A percentile compares a stretch with the other conserved stretches of the same genome.
phyloP scores from a whole-genome alignment of 2,113 vertebrate genomes.

The Odobenus rosmarus region DNA sequence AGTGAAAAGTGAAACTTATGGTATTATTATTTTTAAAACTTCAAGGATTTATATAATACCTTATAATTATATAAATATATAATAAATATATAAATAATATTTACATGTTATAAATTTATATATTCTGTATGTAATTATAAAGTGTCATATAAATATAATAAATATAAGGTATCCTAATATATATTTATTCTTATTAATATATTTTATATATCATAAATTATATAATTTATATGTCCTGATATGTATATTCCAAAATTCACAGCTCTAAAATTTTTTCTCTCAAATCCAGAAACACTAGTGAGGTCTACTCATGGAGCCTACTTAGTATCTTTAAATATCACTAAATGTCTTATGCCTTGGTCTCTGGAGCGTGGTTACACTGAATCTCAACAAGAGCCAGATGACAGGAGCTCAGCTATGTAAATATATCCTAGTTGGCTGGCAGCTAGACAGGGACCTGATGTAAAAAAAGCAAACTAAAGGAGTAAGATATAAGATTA shows the following conservation, averaged over 20 bases:
- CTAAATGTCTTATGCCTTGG: not conserved
- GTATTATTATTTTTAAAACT: not conserved
- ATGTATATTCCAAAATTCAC: not conserved
- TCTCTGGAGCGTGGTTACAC: not conserved
- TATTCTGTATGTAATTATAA: too few species aligned
- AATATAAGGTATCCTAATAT: too few species aligned
- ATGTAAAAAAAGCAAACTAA: not conserved
- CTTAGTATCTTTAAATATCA: not conserved
- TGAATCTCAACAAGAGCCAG: not conserved
- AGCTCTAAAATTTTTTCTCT: not conserved
- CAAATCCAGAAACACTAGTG: slow-evolving; percentile 5
- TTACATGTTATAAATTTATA: not conserved
- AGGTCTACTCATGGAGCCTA: not conserved
- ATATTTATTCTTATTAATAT: not conserved
- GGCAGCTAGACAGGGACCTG: not conserved
- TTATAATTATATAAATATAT: not conserved
- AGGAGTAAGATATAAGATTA: not conserved
- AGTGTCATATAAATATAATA: not conserved
- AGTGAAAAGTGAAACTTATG: not conserved
- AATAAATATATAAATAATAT: not conserved
- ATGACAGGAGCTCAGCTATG: not conserved
- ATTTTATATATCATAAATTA: not conserved
- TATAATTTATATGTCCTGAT: not conserved
- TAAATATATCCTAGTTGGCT: not conserved
- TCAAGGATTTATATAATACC: not conserved